Conservation (phyloP, 2,888 invertebrate species). For the Spialia ferax region DNA sequence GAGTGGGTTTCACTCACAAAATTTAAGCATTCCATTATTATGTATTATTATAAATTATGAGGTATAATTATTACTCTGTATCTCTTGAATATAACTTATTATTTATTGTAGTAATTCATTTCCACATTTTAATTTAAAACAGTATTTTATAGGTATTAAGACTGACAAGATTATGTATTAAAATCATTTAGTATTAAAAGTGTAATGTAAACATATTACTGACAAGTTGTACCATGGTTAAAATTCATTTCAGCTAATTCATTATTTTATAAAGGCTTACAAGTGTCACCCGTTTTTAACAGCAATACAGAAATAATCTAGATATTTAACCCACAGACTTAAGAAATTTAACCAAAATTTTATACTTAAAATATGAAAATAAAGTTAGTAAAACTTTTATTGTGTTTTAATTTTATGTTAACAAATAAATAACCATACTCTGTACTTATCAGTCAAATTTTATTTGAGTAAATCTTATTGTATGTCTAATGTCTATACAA, state of each 20-base stretch:
- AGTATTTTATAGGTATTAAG: slow-evolving; percentile 83
- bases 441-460: too few species aligned
- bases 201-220: slow-evolving; percentile 62
- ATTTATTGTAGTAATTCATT: slow-evolving; percentile 32
- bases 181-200: slow-evolving; percentile 76
- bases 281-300: slow-evolving; percentile 61
- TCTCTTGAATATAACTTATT: slow-evolving; percentile 52
- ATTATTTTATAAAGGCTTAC: slow-evolving; percentile 56
- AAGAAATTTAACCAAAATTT: slow-evolving; percentile 77
- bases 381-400: slow-evolving; percentile 73
- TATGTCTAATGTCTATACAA: too few species aligned
- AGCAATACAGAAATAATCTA: slow-evolving; percentile 59
- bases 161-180: slow-evolving; percentile 81
- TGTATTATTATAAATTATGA: slow-evolving; percentile 53
- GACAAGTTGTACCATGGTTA: slow-evolving; percentile 73
- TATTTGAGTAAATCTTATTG: too few species aligned
- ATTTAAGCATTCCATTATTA: slow-evolving; percentile 71
- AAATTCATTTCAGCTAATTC: slow-evolving; percentile 70
- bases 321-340: slow-evolving; percentile 72
- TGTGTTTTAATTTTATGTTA: slow-evolving; percentile 53
- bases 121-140: slow-evolving; percentile 64
- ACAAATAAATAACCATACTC: too few species aligned
- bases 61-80: slow-evolving; percentile 60
- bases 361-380: slow-evolving; percentile 74
- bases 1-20: slow-evolving; percentile 1